phyloP scores from a whole-genome alignment of 2,113 vertebrate species.

The Rafetus swinhoei region DNA sequence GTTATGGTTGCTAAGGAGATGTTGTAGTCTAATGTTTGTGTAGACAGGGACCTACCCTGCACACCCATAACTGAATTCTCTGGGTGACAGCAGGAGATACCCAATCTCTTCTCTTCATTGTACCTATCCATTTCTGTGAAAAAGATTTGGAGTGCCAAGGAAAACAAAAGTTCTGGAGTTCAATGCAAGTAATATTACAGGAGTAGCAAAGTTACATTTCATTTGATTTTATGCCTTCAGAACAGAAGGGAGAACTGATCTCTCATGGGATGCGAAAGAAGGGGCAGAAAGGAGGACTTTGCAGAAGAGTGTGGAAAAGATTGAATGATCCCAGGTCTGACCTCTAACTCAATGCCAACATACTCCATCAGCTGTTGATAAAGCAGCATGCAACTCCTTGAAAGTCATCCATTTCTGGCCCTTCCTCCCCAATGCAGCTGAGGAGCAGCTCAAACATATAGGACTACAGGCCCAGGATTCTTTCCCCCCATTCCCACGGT shows the following conservation, averaged over 20 bases:
- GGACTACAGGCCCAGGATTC: not conserved
- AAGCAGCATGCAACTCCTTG: not conserved
- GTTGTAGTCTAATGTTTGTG: not conserved
- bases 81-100: not conserved
- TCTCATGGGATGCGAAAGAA: not conserved
- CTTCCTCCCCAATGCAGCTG: not conserved
- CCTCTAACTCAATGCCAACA: not conserved
- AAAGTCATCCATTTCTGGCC: not conserved
- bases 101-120: not conserved
- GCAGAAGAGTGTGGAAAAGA: not conserved
- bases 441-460: not conserved
- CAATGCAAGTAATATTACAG: fast-evolving
- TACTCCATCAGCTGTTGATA: not conserved
- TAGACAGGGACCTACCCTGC: not conserved
- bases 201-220: not conserved
- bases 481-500: not conserved
- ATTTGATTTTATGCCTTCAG: not conserved
- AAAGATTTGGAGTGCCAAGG: not conserved
- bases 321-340: not conserved
- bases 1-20: too few species aligned
- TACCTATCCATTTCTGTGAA: not conserved
- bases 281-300: not conserved
- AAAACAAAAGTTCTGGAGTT: not conserved
- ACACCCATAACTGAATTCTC: not conserved
- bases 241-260: not conserved